Conservation (phyloP, 64 coral and sea anemone genomes). For the Montipora sp. region DNA sequence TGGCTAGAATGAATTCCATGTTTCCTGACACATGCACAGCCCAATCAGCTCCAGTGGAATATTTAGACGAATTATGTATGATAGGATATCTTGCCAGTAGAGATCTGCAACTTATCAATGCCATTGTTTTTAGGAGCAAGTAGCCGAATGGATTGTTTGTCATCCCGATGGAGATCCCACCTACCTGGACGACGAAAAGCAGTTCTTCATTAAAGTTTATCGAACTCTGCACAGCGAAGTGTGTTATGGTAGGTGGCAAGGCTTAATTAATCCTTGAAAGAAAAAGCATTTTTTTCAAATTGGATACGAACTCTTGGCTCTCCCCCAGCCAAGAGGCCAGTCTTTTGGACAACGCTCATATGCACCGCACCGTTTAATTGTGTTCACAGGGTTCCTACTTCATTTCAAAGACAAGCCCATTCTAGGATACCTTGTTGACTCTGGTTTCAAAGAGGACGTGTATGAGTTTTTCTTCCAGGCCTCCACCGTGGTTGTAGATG, state of each 20-base stretch:
- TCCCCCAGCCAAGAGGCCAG: too few species aligned
- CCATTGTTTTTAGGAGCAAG: slow-evolving; percentile 43
- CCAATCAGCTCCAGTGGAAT: too few species aligned
- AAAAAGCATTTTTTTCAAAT: neutral
- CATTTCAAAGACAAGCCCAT: slow-evolving; percentile 64
- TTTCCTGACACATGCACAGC: too few species aligned
- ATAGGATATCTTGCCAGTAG: too few species aligned
- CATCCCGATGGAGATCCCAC: slow-evolving; percentile 33
- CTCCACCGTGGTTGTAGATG: slow-evolving; percentile 65
- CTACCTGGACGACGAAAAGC: slow-evolving; percentile 63
- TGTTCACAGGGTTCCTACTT: slow-evolving; percentile 61
- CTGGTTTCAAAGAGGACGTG: slow-evolving; percentile 54
- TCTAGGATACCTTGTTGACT: slow-evolving; percentile 73
- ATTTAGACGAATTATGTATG: too few species aligned
- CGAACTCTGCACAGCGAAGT: slow-evolving; percentile 55
- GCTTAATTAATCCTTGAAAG: neutral
- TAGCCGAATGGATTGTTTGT: slow-evolving; percentile 71
- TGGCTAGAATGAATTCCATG: too few species aligned
- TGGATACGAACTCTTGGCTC: neutral
- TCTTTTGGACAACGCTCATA: too few species aligned
- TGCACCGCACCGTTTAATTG: neutral
- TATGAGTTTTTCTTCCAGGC: slow-evolving; percentile 80
- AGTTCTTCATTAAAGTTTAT: slow-evolving; percentile 59
- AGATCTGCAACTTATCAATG: neutral
- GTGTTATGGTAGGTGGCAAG: slow-evolving; percentile 59